A percentile compares a stretch with the other conserved stretches of the same genome.
Evolutionary conservation across 2,888 invertebrate species (phyloP).

Genomic region (Laothoe populi): DNA sequence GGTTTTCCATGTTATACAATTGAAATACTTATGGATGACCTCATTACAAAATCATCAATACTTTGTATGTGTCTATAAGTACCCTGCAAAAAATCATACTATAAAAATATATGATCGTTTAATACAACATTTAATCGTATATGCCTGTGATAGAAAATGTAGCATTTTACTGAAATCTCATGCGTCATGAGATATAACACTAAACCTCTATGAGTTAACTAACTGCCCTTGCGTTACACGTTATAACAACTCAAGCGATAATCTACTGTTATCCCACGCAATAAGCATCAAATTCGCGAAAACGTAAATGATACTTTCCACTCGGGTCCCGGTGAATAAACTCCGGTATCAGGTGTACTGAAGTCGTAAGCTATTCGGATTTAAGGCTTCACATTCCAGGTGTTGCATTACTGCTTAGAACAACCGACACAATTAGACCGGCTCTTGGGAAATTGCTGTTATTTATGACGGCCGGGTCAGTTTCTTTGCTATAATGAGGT

Average conservation of each 20-base stretch:
- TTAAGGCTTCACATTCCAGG: conserved; percentile 57
- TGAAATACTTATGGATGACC: no score
- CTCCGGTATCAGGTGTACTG: conserved; percentile 53
- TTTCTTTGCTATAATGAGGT: conserved; percentile 28
- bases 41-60: no score
- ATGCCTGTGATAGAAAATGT: background rate
- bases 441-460: conserved; percentile 43
- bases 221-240: background rate
- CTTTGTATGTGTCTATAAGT: no score
- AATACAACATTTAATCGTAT: background rate
- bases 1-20: no score
- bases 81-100: no score
- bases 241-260: background rate
- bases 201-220: no score
- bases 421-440: conserved; percentile 45
- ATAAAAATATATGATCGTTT: no score
- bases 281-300: conserved; percentile 35
- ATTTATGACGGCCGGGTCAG: conserved; percentile 38
- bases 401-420: conserved; percentile 52
- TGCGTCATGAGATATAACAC: background rate
- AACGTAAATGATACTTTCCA: conserved; percentile 30
- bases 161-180: background rate
- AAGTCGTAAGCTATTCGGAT: conserved; percentile 54
- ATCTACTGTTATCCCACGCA: conserved; percentile 9
- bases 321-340: conserved; percentile 43